Evolutionary conservation across 2,888 invertebrate genomes (phyloP).

Genomic region (Cotesia congregata): DNA sequence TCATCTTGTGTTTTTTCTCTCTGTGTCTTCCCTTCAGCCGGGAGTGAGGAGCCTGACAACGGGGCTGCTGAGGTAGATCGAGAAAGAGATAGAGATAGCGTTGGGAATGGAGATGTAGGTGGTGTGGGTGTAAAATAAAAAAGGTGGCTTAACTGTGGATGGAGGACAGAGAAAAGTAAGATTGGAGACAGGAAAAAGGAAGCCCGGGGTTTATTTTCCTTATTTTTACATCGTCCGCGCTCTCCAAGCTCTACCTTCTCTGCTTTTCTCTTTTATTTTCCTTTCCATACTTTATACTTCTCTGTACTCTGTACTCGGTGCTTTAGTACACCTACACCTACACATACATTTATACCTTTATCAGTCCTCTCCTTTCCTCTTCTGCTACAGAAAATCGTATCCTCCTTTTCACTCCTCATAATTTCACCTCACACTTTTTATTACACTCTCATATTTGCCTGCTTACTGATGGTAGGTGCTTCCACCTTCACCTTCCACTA

Average conservation of each 20-base stretch:
- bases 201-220: conserved; percentile 57
- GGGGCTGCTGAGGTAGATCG: conserved; percentile 27
- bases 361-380: conserved; percentile 18
- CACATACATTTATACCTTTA: background rate
- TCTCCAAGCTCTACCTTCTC: conserved; percentile 35
- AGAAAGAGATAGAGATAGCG: conserved; percentile 21
- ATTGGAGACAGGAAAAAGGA: conserved; percentile 59
- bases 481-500: conserved; percentile 40
- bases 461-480: background rate
- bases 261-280: conserved; percentile 27
- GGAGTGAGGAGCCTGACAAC: conserved; percentile 27
- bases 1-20: conserved; percentile 32
- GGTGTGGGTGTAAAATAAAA: conserved; percentile 33
- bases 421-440: background rate
- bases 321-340: conserved; percentile 27
- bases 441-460: background rate
- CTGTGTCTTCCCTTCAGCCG: conserved; percentile 22
- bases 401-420: conserved; percentile 9
- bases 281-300: conserved; percentile 31
- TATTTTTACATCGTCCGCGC: conserved; percentile 45
- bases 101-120: conserved; percentile 41
- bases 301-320: conserved; percentile 7
- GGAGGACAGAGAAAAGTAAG: conserved; percentile 42
- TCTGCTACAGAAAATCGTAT: background rate
- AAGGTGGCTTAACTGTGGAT: conserved; percentile 21